Conservation (phyloP, 1,140 invertebrate species). For the Drosophila busckii region DNA sequence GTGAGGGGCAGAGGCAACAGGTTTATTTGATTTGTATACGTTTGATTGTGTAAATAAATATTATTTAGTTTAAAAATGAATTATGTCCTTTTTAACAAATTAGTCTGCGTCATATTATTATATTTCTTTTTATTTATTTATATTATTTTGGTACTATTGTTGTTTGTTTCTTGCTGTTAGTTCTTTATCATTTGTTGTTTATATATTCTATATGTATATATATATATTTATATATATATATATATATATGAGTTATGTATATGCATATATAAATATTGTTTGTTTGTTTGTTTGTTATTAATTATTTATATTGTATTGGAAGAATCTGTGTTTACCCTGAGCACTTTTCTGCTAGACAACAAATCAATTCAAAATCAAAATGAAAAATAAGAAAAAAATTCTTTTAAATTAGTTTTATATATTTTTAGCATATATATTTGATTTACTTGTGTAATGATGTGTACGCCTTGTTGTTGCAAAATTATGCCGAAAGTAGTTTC, state of each 20-base stretch:
- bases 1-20: too few species aligned
- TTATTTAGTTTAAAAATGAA: too few species aligned
- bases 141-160: slow-evolving; percentile 73
- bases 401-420: slow-evolving; percentile 1
- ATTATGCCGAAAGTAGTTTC: slow-evolving; percentile 48
- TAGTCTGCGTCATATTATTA: too few species aligned
- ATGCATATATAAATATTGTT: slow-evolving; percentile 63
- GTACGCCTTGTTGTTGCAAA: slow-evolving; percentile 18
- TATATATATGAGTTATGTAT: too few species aligned
- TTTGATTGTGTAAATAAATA: slow-evolving; percentile 52
- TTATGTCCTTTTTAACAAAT: too few species aligned
- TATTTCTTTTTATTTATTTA: too few species aligned
- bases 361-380: slow-evolving; percentile 36
- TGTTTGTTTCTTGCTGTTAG: slow-evolving; percentile 34
- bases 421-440: slow-evolving; percentile 4
- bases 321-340: slow-evolving; percentile 77
- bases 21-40: slow-evolving; percentile 8
- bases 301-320: slow-evolving; percentile 73
- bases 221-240: slow-evolving; percentile 35
- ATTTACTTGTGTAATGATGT: not conserved
- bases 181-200: slow-evolving; percentile 33
- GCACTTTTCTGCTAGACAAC: slow-evolving; percentile 69
- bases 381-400: slow-evolving; percentile 9
- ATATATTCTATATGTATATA: slow-evolving; percentile 44
- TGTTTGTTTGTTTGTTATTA: slow-evolving; percentile 18